Base-by-base conservation (phyloP, 2,888 invertebrate genomes). In the Athalia cordata region DNA sequence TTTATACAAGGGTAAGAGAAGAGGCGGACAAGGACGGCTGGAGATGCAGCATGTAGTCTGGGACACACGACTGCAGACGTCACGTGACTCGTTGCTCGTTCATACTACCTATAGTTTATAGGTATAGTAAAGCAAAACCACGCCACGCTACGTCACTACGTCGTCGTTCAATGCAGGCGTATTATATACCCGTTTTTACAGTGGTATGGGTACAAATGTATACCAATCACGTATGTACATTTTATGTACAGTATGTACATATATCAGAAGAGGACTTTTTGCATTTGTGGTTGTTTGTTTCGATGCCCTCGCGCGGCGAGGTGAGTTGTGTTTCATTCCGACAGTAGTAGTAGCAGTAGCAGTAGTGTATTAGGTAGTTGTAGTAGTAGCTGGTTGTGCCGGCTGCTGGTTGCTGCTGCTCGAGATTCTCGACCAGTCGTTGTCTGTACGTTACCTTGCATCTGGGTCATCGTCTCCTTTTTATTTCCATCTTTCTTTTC, bases 31-130 rank as follows among this genome's bases (percentile, higher is more conserved):
- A 29, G 29, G 29, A 29, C 29, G 45, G 47, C 47, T 45, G 66
- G 52, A 65, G 5, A 64, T 15, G 61, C 57, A 50, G 83, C 81
- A 85, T 85, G 83, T 83, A 85, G 83, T 82, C 78, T 82, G 82
- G 82, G 81, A 83, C 80, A 29, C 29, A 29, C 29, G 77, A 82
- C 81, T 78, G 84, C 86, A 86, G 86, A 86, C 86, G 81, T 85
- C 85, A 85, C 85, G 86, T 85, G 86, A 82, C 84, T 83, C 83
- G 83, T 80, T 79, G 29, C 52, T 75, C 62, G 52, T 75, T n/a
- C 50, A 15, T 75, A 64, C 59, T 59, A 72, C 72, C n/a, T 29
- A 29, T 29, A 29, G 29, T n/a, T n/a, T n/a, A n/a, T n/a, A n/a
- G n/a, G n/a, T 29, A 29, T 29, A 29, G 29, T 29, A 29, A 29